These are phyloP conservation scores for Zelleria hepariella DNA, from an alignment of 2,888 invertebrate species.

Conservation along the genomic window DNA sequence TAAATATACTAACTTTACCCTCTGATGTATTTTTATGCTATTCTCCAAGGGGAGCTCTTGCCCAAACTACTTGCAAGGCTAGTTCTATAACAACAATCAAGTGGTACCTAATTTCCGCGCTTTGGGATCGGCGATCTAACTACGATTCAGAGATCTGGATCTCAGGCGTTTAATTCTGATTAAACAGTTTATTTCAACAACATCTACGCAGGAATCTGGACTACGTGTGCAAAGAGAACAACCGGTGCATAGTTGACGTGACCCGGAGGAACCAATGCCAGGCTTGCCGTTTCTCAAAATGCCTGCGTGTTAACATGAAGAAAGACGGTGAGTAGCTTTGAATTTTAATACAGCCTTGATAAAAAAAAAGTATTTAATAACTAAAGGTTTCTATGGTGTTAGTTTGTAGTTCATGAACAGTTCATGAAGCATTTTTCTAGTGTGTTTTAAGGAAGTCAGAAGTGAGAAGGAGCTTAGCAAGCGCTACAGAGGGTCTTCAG, in stretches of 20 bases:
- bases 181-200: background rate
- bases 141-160: background rate
- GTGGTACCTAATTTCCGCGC: no score
- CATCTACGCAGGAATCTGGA: conserved; percentile 79
- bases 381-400: no score
- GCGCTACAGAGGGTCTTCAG: no score
- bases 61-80: background rate
- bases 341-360: background rate
- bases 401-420: no score
- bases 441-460: no score
- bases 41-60: no score
- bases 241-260: conserved; percentile 90
- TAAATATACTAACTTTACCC: no score
- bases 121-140: background rate
- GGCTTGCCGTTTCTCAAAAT: conserved; percentile 93
- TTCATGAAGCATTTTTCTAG: no score
- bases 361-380: no score
- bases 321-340: conserved; percentile 82
- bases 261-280: conserved; percentile 95
- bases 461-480: no score
- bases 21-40: no score
- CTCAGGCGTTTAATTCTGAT: background rate
- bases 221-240: conserved; percentile 93
- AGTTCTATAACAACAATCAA: no score
- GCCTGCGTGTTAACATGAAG: conserved; percentile 93